A percentile compares a stretch with the other conserved stretches of the same genome.
phyloP scores from a whole-genome alignment of 2,797 vertebrate genomes.

The Melanotaenia trifasciata region DNA sequence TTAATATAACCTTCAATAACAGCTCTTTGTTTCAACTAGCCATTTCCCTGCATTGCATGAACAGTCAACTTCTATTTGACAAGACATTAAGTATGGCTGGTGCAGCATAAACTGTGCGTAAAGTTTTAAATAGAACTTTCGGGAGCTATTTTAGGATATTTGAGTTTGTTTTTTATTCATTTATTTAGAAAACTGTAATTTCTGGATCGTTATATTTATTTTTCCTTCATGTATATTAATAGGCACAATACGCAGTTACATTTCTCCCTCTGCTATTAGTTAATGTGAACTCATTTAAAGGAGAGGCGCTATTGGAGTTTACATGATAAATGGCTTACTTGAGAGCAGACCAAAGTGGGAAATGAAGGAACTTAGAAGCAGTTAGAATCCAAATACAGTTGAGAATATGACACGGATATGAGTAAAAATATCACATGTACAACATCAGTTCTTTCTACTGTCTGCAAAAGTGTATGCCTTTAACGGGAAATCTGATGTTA shows the following conservation, averaged over 20 bases:
- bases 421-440: slow-evolving; percentile 6
- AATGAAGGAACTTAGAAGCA: slow-evolving; percentile 67
- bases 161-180: slow-evolving; percentile 11
- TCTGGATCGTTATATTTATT: slow-evolving; percentile 67
- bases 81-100: slow-evolving; percentile 63
- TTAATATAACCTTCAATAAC: slow-evolving; percentile 75
- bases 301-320: slow-evolving; percentile 65
- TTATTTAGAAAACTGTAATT: slow-evolving; percentile 42
- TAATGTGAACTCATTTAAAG: slow-evolving; percentile 73
- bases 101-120: slow-evolving; percentile 53
- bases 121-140: slow-evolving; percentile 67
- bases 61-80: slow-evolving; percentile 74
- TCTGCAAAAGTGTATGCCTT: background rate
- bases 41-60: slow-evolving; percentile 63
- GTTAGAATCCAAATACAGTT: slow-evolving; percentile 59
- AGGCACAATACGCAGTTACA: slow-evolving; percentile 42
- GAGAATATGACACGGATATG: slow-evolving; percentile 13
- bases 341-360: slow-evolving; percentile 52
- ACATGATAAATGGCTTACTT: slow-evolving; percentile 69
- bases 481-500: background rate
- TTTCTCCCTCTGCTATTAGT: slow-evolving; percentile 62
- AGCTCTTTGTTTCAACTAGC: slow-evolving; percentile 64
- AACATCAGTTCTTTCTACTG: background rate
- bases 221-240: slow-evolving; percentile 57
- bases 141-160: slow-evolving; percentile 42